Evolutionary conservation across 2,888 invertebrate genomes (phyloP), one percentile per base, ranked within the genome.

Genomic region (Galerucella nymphaeae): DNA sequence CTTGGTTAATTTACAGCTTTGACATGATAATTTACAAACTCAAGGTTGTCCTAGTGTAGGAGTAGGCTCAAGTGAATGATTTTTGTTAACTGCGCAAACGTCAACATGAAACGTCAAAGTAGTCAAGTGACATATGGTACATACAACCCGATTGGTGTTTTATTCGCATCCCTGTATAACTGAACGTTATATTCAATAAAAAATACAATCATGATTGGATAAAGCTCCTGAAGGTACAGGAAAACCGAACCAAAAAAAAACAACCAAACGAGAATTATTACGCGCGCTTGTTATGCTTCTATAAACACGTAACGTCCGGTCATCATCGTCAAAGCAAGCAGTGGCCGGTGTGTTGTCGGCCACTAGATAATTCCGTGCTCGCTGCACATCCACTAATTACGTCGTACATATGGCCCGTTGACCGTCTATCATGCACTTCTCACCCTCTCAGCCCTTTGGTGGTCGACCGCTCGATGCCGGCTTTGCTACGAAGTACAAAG

Each of bases 331-430:
- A 50, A 53, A 62, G 61, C 68, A 42, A 62, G 62, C 45, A 42
- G 63, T 62, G 68, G 50, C 59, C 38, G 23, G 62, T 23, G 16
- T 63, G 45, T 45, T 63, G 45, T 30, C 8, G 8, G 30, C 72
- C 72, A 66, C 69, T 57, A 62, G 72, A 69, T 66, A 65, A 72
- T 73, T 69, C 59, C 62, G 50, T 57, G 70, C 75, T 71, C 64
- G 72, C 73, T 71, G 77, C 74, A 64, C n/a, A 58, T 70, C 69
- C 75, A 70, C 74, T 75, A 77, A 77, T 77, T 77, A 75, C 71
- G 66, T 66, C 74, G 72, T 71, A 74, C 75, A 74, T 74, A 75
- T 74, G 72, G 75, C 72, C 74, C 68, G 72, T 58, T 71, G 74
- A 72, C 72, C 75, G 75, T 76, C 70, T 71, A 74, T 73, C 73